Percentiles rank a stretch among this genome's conserved stretches.
Conservation (phyloP, 2,888 invertebrate species). For the Diplolepis rosae region DNA sequence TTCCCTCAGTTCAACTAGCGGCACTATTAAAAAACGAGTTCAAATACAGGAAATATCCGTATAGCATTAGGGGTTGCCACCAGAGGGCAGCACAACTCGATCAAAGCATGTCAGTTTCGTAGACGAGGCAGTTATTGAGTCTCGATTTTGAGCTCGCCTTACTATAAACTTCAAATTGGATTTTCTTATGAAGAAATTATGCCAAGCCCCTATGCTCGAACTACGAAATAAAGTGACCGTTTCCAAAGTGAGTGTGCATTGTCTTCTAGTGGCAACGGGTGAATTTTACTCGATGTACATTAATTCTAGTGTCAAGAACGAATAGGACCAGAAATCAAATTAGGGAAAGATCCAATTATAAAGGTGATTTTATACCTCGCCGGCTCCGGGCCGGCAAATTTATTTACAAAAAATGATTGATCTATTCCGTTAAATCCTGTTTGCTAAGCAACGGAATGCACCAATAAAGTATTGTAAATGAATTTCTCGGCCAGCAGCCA, state of each 20-base stretch:
- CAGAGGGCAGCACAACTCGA: constrained; percentile 65
- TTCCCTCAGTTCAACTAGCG: constrained; percentile 63
- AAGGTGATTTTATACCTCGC: too few relatives aligned
- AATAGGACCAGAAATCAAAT: constrained; percentile 28
- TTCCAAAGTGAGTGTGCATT: constrained; percentile 28
- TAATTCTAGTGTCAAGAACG: constrained; percentile 7
- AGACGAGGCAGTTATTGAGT: constrained; percentile 59
- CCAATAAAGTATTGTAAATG: too few relatives aligned
- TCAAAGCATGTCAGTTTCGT: constrained; percentile 70
- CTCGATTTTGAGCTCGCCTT: constrained; percentile 59
- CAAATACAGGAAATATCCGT: constrained; percentile 89
- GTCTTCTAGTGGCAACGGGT: constrained; percentile 22
- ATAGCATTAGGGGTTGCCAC: constrained; percentile 76
- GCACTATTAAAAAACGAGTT: constrained; percentile 84
- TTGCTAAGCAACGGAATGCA: too few relatives aligned
- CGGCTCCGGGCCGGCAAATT: too few relatives aligned
- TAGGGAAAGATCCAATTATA: not conserved
- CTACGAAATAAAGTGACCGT: constrained; percentile 2
- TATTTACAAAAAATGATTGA: too few relatives aligned
- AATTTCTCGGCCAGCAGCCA: too few relatives aligned
- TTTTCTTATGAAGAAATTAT: not conserved
- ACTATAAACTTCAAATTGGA: constrained; percentile 3
- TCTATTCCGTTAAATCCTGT: too few relatives aligned
- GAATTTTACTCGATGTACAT: constrained; percentile 8
- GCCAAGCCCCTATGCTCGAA: not conserved